Conservation (phyloP, 2,797 vertebrate genomes). For the Loriculus beryllinus region DNA sequence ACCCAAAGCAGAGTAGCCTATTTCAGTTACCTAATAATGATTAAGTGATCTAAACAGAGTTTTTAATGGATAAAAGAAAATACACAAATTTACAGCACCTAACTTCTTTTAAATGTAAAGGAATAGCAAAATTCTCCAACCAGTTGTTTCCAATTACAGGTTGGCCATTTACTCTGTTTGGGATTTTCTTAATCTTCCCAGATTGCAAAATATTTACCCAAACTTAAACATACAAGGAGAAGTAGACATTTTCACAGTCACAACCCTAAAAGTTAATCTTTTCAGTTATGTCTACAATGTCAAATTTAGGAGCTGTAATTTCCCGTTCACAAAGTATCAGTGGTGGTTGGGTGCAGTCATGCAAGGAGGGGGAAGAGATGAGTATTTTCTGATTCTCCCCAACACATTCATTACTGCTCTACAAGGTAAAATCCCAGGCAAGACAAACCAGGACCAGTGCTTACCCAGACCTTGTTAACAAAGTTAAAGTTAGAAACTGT, state of each 20-base stretch:
- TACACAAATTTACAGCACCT: not conserved
- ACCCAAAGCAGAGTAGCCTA: not conserved
- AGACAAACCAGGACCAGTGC: not conserved
- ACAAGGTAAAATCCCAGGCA: not conserved
- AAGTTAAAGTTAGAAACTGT: not conserved
- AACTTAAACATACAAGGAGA: not conserved
- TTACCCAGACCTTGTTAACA: not conserved
- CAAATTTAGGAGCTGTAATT: constrained; percentile 5
- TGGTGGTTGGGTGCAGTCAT: not conserved
- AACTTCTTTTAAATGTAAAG: not conserved
- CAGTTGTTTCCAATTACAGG: constrained; percentile 11
- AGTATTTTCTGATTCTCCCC: not conserved
- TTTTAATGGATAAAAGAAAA: not conserved
- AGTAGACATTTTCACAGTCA: not conserved
- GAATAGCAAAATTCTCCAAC: not conserved
- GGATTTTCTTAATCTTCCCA: constrained; percentile 10
- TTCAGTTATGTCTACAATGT: not conserved
- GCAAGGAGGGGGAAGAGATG: not conserved
- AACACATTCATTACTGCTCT: not conserved
- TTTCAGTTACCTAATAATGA: not conserved
- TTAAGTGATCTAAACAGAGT: not conserved
- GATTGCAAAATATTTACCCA: constrained; percentile 42
- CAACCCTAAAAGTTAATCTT: not conserved
- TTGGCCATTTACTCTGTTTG: not conserved
- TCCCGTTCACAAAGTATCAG: not conserved